Percentiles rank a stretch among this genome's conserved stretches.
Evolutionary conservation across 2,797 vertebrate species (phyloP).

Genomic region (Miichthys miiuy): DNA sequence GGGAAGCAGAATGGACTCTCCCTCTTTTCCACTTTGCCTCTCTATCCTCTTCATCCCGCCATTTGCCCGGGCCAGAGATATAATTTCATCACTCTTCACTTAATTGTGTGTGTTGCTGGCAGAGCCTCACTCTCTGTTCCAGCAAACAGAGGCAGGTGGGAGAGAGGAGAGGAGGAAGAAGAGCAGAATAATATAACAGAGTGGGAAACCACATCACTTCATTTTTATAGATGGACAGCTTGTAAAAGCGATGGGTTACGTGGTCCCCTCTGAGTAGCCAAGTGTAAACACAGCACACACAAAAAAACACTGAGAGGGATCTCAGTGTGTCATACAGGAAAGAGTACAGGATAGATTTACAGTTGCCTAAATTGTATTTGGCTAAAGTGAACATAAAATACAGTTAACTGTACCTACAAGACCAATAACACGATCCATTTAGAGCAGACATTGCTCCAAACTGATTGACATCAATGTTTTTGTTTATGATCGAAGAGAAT

Average conservation of each 20-base stretch:
- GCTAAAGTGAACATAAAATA: background rate
- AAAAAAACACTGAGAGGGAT: slow-evolving; percentile 26
- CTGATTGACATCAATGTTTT: background rate
- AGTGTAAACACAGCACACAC: slow-evolving; percentile 64
- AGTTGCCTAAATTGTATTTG: background rate
- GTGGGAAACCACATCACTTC: slow-evolving; percentile 78
- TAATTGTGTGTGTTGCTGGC: slow-evolving; percentile 77
- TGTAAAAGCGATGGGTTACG: slow-evolving; percentile 65
- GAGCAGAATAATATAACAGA: slow-evolving; percentile 68
- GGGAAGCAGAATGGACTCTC: slow-evolving; percentile 79
- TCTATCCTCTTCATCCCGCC: slow-evolving; percentile 67
- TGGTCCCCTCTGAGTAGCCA: slow-evolving; percentile 60
- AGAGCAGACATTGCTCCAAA: too few relatives aligned
- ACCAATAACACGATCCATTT: background rate
- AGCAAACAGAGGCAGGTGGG: slow-evolving; percentile 75
- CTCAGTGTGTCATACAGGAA: slow-evolving; percentile 21
- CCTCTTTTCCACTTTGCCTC: slow-evolving; percentile 68
- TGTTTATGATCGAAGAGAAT: background rate
- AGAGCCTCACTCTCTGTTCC: slow-evolving; percentile 64
- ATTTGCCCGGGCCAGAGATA: slow-evolving; percentile 75
- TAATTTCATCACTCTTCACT: slow-evolving; percentile 83
- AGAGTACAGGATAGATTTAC: slow-evolving; percentile 5
- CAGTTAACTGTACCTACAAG: background rate
- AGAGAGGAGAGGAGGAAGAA: slow-evolving; percentile 42
- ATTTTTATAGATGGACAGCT: slow-evolving; percentile 76